These are phyloP conservation scores for Hirtodrosophila alboralis DNA, from an alignment of 2,888 invertebrate species.

Conservation along the genomic window DNA sequence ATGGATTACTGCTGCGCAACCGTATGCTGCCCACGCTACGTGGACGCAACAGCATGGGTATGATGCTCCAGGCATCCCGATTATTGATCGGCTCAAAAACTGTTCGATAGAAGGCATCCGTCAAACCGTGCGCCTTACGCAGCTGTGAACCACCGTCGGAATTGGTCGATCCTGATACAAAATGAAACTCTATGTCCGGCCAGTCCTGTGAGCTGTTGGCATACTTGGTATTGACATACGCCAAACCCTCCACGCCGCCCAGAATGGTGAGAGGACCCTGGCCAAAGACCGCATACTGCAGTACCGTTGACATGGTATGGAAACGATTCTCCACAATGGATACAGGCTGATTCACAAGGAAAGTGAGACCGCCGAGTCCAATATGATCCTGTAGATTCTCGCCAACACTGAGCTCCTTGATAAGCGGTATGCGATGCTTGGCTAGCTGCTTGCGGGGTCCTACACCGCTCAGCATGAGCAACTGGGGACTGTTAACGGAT, in stretches of 20 bases:
- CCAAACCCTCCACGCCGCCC: conserved; percentile 95
- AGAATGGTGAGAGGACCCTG: conserved; percentile 93
- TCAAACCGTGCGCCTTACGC: conserved; percentile 91
- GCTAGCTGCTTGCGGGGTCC: conserved; percentile 90
- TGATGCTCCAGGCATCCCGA: conserved; percentile 92
- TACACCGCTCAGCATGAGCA: conserved; percentile 96
- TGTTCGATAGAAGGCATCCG: conserved; percentile 89
- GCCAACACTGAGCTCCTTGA: conserved; percentile 93
- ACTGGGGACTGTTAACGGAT: conserved; percentile 95
- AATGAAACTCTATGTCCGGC: conserved; percentile 95
- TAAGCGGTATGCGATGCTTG: conserved; percentile 90
- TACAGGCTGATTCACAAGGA: conserved; percentile 90
- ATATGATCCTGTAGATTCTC: conserved; percentile 95
- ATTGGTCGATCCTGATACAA: conserved; percentile 93
- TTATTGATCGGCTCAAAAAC: conserved; percentile 91
- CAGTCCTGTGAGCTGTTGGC: conserved; percentile 91
- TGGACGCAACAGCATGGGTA: conserved; percentile 93
- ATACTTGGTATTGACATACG: conserved; percentile 94
- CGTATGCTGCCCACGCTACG: conserved; percentile 92
- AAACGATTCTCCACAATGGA: conserved; percentile 92
- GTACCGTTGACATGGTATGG: conserved; percentile 90
- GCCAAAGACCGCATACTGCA: conserved; percentile 93
- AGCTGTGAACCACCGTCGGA: conserved; percentile 93
- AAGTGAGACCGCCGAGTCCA: conserved; percentile 93
- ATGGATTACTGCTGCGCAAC: conserved; percentile 92